phyloP scores from a whole-genome alignment of 2,797 vertebrate genomes.

The Manis pentadactyla region DNA sequence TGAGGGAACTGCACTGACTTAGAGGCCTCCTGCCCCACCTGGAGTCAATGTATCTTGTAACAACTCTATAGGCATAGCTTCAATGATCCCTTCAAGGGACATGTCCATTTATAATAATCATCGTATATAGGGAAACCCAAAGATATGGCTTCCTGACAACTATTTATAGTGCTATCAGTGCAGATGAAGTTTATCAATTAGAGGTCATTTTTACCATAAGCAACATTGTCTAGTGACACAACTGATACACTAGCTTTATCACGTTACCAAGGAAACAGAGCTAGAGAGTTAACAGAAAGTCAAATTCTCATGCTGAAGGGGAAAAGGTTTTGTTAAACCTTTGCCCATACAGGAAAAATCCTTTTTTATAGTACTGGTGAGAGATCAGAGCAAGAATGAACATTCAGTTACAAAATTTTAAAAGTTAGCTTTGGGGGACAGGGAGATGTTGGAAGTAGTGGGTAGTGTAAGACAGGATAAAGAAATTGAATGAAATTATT shows the following conservation, averaged over 20 bases:
- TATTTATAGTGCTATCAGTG: neutral
- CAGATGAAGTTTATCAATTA: conserved; percentile 41
- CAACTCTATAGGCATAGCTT: neutral
- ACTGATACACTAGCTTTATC: conserved; percentile 21
- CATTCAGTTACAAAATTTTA: neutral
- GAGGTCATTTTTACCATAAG: conserved; percentile 35
- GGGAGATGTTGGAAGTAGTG: neutral
- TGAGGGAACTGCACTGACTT: neutral
- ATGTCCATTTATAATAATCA: neutral
- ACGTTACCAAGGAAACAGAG: conserved; percentile 47
- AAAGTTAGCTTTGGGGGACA: neutral
- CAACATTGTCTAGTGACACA: conserved; percentile 36
- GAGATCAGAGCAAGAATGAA: neutral
- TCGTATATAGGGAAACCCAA: neutral
- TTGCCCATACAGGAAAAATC: neutral
- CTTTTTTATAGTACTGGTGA: neutral
- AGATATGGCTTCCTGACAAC: neutral
- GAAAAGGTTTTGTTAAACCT: conserved; percentile 30
- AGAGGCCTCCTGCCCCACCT: neutral
- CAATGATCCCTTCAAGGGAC: neutral
- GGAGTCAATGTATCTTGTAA: neutral
- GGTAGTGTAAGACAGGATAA: neutral
- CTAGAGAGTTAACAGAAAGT: conserved; percentile 32
- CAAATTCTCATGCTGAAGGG: conserved; percentile 26
- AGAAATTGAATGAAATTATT: conserved; percentile 1